These are phyloP conservation scores for Ptilorrhoa leucosticta DNA, from an alignment of 2,113 vertebrate genomes.

Conservation along the genomic window DNA sequence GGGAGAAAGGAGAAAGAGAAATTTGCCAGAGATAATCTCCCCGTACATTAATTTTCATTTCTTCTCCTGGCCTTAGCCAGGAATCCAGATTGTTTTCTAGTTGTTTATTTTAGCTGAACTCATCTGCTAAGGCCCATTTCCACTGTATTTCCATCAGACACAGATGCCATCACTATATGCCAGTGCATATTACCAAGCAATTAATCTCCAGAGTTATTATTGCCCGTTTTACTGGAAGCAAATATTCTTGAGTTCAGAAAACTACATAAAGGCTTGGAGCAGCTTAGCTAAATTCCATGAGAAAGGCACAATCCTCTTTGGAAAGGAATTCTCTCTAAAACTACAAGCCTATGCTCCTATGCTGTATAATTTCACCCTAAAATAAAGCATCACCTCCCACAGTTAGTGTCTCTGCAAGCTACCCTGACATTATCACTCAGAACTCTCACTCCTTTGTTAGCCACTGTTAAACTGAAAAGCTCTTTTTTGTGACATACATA, in stretches of 20 bases:
- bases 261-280: neutral
- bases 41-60: conserved; percentile 7
- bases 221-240: neutral
- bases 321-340: neutral
- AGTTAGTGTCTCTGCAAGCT: conserved; percentile 25
- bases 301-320: neutral
- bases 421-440: conserved; percentile 34
- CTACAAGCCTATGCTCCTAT: neutral
- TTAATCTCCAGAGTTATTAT: conserved; percentile 25
- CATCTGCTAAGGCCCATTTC: neutral
- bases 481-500: conserved; percentile 42
- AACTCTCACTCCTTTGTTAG: conserved; percentile 21
- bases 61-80: neutral
- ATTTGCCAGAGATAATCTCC: neutral
- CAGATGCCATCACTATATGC: neutral
- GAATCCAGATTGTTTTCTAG: neutral
- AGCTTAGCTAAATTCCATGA: neutral
- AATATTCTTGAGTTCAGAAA: neutral
- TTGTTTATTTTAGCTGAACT: conserved; percentile 20
- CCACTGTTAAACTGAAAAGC: conserved; percentile 46
- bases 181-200: conserved; percentile 6
- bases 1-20: neutral
- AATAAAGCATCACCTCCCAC: neutral
- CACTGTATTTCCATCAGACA: neutral
- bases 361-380: neutral